phyloP scores from a whole-genome alignment of 2,888 invertebrate genomes.

The Pachliopta kotzebuea region DNA sequence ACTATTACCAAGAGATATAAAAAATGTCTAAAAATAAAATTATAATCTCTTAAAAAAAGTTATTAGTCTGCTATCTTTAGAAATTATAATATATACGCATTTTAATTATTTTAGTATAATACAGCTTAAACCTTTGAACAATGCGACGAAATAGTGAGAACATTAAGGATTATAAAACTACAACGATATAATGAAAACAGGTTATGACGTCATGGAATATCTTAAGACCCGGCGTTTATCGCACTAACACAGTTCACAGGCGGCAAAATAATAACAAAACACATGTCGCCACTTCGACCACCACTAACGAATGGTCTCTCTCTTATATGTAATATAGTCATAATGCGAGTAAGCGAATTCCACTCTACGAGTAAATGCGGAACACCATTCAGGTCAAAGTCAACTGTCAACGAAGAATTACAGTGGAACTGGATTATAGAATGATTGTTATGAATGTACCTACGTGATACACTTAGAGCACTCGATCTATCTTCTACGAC shows the following conservation, averaged over 20 bases:
- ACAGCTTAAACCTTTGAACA: no score
- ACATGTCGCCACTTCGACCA: conserved; percentile 4
- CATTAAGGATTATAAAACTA: neutral
- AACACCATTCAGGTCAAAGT: conserved; percentile 23
- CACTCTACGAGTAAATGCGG: neutral
- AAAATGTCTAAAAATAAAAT: neutral
- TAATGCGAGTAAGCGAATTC: conserved; percentile 1
- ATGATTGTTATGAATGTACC: conserved; percentile 25
- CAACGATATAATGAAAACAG: neutral
- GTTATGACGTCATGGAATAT: neutral
- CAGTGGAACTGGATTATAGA: conserved; percentile 19
- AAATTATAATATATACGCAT: neutral
- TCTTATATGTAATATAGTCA: neutral
- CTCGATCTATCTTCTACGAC: conserved; percentile 26
- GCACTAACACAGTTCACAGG: neutral
- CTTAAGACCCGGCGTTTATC: neutral
- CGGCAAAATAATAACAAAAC: neutral
- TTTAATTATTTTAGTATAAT: no score
- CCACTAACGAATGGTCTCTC: neutral
- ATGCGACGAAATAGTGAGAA: no score
- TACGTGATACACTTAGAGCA: conserved; percentile 23
- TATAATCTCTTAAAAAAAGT: no score
- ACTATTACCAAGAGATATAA: neutral
- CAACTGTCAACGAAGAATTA: conserved; percentile 20
- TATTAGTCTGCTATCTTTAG: neutral